Base-by-base conservation (phyloP, 2,113 vertebrate genomes). In the Anthoscopus minutus region DNA sequence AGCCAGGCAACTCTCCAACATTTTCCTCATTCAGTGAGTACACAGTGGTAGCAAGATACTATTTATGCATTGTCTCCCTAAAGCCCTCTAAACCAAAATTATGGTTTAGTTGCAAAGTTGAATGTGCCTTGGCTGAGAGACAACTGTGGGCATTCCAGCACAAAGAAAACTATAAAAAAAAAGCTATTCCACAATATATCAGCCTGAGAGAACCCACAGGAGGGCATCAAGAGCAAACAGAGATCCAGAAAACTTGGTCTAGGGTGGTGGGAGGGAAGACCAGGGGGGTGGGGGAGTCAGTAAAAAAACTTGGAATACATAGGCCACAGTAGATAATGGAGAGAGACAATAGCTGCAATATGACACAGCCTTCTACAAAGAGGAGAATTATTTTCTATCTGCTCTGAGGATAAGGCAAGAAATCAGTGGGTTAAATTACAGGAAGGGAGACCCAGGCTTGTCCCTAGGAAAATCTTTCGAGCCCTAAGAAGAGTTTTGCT, bases 11-110 rank as follows among this genome's bases (percentile, higher is more conserved):
- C 67, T n/a, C 79, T 91, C 87, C 93, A 96, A 40, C 42, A 66
- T 92, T 72, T 79, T 87, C 85, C 66, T 56, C 88, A 73, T 83
- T 77, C 92, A 95, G 85, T 56, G 88, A 93, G 58, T 65, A 54
- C 9, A 72, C 54, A 72, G 77, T 56, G 79, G 82, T 38, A 76
- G 95, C 78, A 92, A 88, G 89, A 92, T 64, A 35, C 79, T 88
- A 24, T 72, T 95, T 94, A 89, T 81, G 71, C 76, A 86, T 88
- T 94, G 88, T 90, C 82, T 94, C 82, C 89, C 82, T 81, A 60
- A 94, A 96, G 93, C 71, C 82, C 89, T 86, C 76, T 94, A 89
- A 96, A 92, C 64, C 51, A 86, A 88, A 94, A 88, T 88, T 83
- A 94, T 40, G 44, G 89, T 82, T 91, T 73, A 82, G 67, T 20